phyloP scores from a whole-genome alignment of 2,113 vertebrate genomes.

The Corvus cornix region DNA sequence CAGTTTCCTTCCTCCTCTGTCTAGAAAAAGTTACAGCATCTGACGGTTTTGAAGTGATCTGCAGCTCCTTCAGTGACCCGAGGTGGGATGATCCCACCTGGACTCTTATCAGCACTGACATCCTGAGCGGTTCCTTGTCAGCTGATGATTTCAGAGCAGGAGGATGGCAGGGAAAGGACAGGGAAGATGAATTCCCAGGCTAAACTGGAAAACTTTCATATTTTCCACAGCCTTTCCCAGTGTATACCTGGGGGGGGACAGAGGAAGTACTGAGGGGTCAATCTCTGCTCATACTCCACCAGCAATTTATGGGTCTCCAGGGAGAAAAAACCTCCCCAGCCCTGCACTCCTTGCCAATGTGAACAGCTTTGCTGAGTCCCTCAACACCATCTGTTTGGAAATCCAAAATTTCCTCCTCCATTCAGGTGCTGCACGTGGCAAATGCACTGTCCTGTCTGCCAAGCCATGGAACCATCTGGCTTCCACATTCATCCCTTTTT shows the following conservation, averaged over 20 bases:
- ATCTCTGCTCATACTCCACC: not conserved
- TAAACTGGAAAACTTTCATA: not conserved
- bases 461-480: constrained; percentile 60
- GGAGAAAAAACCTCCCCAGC: not conserved
- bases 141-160: not conserved
- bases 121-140: not conserved
- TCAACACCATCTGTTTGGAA: constrained; percentile 55
- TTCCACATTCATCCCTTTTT: not conserved
- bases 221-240: not conserved
- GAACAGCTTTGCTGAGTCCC: constrained; percentile 55
- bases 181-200: not conserved
- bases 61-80: not conserved
- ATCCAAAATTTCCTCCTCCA: constrained; percentile 31
- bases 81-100: not conserved
- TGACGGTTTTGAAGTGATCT: not conserved
- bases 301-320: not conserved
- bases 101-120: not conserved
- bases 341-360: not conserved
- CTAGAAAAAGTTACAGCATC: not conserved
- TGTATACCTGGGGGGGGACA: not conserved
- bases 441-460: constrained; percentile 32
- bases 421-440: constrained; percentile 49
- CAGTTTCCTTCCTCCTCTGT: constrained; percentile 52
- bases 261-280: not conserved
- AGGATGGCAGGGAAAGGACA: not conserved